A percentile compares a stretch with the other conserved stretches of the same genome.
Conservation (phyloP, 2,113 vertebrate species). For the Rhinichthys klamathensis region DNA sequence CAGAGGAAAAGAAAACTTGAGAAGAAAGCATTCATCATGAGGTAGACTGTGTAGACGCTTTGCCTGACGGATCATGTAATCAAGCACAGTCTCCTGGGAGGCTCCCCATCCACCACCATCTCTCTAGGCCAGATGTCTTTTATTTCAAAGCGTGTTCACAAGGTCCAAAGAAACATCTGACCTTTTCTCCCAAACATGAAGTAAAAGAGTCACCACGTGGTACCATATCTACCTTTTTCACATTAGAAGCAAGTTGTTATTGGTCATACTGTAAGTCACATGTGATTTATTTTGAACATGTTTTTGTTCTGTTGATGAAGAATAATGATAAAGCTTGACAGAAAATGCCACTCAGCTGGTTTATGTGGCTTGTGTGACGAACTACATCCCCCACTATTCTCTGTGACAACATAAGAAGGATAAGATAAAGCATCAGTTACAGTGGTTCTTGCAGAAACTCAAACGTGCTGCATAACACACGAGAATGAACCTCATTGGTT, state of each 20-base stretch:
- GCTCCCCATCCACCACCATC: slow-evolving; percentile 15
- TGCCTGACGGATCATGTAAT: slow-evolving; percentile 38
- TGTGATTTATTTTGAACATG: neutral
- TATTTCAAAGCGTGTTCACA: slow-evolving; percentile 23
- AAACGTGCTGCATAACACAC: too few species aligned
- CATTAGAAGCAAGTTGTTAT: neutral
- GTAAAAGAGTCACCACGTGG: neutral
- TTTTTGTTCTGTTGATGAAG: neutral
- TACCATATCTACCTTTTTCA: neutral
- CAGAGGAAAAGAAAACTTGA: slow-evolving; percentile 24
- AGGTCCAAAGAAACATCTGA: neutral
- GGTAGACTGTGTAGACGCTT: neutral
- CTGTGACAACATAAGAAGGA: neutral
- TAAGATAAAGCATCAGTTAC: too few species aligned
- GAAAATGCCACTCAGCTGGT: neutral
- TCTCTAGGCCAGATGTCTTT: slow-evolving; percentile 39
- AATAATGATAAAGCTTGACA: neutral
- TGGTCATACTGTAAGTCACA: neutral
- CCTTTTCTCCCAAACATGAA: neutral
- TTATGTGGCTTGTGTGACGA: neutral
- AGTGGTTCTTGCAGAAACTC: too few species aligned
- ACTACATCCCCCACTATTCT: neutral
- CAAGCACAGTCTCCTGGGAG: neutral
- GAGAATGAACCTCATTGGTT: too few species aligned
- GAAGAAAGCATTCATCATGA: slow-evolving; percentile 40